Evolutionary conservation across 1,140 invertebrate genomes (phyloP), one percentile per base, ranked within the genome.

Genomic region (Eulimnadia texana): DNA sequence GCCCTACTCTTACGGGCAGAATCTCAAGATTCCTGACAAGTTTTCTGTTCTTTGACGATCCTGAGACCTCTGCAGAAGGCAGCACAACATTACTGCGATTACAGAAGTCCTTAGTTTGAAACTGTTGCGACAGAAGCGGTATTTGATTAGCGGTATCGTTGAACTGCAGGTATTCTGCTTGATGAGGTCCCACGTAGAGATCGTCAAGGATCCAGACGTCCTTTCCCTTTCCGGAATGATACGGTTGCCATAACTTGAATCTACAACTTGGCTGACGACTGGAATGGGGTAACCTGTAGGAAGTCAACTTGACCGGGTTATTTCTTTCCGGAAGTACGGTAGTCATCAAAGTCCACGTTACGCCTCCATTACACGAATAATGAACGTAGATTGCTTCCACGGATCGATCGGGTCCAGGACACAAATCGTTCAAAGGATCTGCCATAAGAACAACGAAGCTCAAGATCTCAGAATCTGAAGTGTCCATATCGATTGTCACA

Each of bases 121-220:
- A 72, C 53, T 70, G 68, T 58, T 73, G 72, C 27, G 69, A 64
- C 2, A 68, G 68, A 11, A 70, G 52, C 33, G 33, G 33, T 9
- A 6, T 42, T 16, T 42, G 6, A 42, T 42, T 42, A 9, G 6
- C 33, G 33, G 16, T 42, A 16, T 16, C 16, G 29, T 61, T 61
- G 24, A 50, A 29, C 19, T 24, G n/a, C 23, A 61, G 28, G 10
- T 20, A 33, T n/a, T 54, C 22, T 0, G 60, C 29, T 19, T 53
- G 23, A 47, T 29, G 23, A 16, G 65, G 68, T 2, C 67, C 67
- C n/a, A 71, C 49, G 2, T 68, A 72, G 16, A 77, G 64, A 57
- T 76, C 74, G 65, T 77, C 76, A 2, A 77, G 42, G 2, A 75
- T 75, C 75, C 75, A 77, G 3, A 77, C 72, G 67, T 77, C 75